These are phyloP conservation scores for Hirtodrosophila cameraria DNA, from an alignment of 2,888 invertebrate genomes.

Conservation along the genomic window DNA sequence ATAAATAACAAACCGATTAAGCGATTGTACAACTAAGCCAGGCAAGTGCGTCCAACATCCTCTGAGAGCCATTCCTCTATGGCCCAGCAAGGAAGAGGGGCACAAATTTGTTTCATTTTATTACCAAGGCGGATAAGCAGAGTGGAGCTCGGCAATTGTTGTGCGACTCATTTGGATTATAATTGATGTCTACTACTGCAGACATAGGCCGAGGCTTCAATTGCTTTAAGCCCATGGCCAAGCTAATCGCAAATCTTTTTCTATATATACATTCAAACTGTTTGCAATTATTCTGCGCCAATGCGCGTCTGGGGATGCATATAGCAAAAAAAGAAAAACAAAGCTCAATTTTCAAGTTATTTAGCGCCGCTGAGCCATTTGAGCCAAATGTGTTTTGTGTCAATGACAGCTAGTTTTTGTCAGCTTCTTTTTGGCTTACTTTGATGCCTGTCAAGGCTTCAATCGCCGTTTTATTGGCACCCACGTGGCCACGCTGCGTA, in stretches of 20 bases:
- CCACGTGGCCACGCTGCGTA: constrained; percentile 59
- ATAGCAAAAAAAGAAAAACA: constrained; percentile 1
- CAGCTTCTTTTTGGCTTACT: constrained; percentile 5
- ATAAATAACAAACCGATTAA: constrained; percentile 80
- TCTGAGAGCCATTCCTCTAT: constrained; percentile 42
- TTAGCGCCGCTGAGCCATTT: constrained; percentile 49
- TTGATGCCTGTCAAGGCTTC: constrained; percentile 4
- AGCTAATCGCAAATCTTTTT: constrained; percentile 64
- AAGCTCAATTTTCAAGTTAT: constrained; percentile 72
- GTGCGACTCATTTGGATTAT: constrained; percentile 76
- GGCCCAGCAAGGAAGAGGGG: background rate
- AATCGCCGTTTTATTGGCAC: constrained; percentile 29
- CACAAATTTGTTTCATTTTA: constrained; percentile 67
- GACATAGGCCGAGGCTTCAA: constrained; percentile 31
- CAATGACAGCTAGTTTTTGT: constrained; percentile 18
- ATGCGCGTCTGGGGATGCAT: constrained; percentile 25
- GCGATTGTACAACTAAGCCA: constrained; percentile 73
- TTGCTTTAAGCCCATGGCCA: constrained; percentile 54
- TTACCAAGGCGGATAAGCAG: constrained; percentile 72
- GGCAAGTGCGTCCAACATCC: constrained; percentile 52
- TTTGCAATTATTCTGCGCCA: constrained; percentile 57
- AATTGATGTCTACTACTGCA: constrained; percentile 62
- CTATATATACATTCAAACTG: constrained; percentile 22
- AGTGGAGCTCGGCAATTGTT: constrained; percentile 60
- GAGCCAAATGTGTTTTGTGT: constrained; percentile 18